Evolutionary conservation across 2,113 vertebrate species (phyloP), one percentile per base, ranked within the genome.

Genomic region (Neoarius graeffei): DNA sequence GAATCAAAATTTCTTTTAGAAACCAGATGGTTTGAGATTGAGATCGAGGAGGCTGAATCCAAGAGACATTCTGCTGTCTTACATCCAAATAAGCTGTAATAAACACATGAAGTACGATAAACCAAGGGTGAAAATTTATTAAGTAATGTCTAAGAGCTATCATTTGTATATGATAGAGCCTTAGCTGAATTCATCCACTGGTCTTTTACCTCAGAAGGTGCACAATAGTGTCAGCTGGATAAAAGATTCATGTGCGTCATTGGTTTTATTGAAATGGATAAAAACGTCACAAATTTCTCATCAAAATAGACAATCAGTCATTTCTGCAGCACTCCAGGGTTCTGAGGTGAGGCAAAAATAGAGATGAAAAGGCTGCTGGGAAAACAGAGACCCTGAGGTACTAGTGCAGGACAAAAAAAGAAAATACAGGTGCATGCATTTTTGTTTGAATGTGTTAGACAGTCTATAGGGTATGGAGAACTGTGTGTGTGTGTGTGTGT

Each of bases 391-490:
- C 69, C 79, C 80, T 42, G 80, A 59, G 80, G 85, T 79, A 82
- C 57, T 27, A 48, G 56, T 79, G 60, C 81, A 17, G 81, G 59
- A 82, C 30, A 42, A 23, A 82, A 42, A 85, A 82, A 88, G 30
- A 27, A 79, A 90, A 84, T 80, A 88, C 64, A 76, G 79, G 52
- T 69, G 74, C 23, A 42, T 60, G 81, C 35, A 88, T 86, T 30
- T 74, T 62, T 69, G 23, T 60, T 81, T 84, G n/a, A 85, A 85
- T 88, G 89, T 87, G 88, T 84, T 59, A 73, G 64, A 10, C 85
- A 74, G 84, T 77, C 84, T 88, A 89, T 91, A 90, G 83, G 87
- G 91, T 90, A 91, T 91, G 91, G 92, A 84, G 17, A 4, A n/a
- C 4, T 60, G 35, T 25, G 50, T 60, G 9, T 59, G 54, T 81